Base-by-base conservation (phyloP, 1,140 invertebrate genomes). In the Hycleus phaleratus region DNA sequence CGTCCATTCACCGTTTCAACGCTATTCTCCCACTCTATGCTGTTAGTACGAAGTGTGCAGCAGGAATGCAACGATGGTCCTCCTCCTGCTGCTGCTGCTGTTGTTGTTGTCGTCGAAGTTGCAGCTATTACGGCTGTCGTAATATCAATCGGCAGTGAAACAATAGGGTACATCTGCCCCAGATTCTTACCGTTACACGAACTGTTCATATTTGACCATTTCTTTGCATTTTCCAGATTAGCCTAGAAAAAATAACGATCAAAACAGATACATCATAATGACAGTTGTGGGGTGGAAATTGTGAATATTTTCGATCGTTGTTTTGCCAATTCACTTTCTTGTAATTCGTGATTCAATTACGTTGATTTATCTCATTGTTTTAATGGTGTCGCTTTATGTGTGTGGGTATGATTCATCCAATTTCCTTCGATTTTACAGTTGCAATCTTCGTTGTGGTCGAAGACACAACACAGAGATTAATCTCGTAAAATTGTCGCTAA, bases 1-100 rank as follows among this genome's bases (percentile, higher is more conserved):
- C 63, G 62, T 59, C 62, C 65, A 68, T 68, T 68, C 61, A 64
- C 62, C 56, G 68, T 45, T 32, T 7, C 32, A 32, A 32, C 7
- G 7, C 32, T 5, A 52, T 52, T 62, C 69, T 71, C 71, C 71
- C 71, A 71, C 71, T 73, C 71, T 59, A 59, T 51, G 7, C 39
- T 59, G 55, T 32, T 32, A 24, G 50, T 64, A 52, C 63, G 59
- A 26, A 55, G 18, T 62, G 65, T 64, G 61, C 63, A 63, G 59
- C 62, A 64, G 56, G 58, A 59, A 45, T 63, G 64, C 46, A 67
- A 47, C 51, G 49, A 38, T 62, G 57, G 39, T 63, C 59, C 39
- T 63, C 59, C 40, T 32, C 4, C 32, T 61, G 59, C 44, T 61
- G 62, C 26, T 56, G 59, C 49, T 53, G 60, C 49, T 56, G 56